Evolutionary conservation across 2,888 invertebrate genomes (phyloP), one percentile per base, ranked within the genome.

Genomic region (Anoncus sp.): DNA sequence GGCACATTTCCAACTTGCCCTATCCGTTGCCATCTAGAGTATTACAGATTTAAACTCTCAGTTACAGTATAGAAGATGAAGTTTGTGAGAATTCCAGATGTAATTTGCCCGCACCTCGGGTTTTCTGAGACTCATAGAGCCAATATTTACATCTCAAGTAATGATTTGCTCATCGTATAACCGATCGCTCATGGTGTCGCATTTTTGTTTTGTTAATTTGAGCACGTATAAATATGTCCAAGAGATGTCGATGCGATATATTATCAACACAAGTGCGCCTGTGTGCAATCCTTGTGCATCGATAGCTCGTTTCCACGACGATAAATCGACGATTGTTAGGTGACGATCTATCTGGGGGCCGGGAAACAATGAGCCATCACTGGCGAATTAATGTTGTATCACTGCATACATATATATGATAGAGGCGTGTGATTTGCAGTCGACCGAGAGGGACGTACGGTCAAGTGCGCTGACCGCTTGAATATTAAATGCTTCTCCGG

Each of bases 311-410:
- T 81, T 71, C 65, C 12, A 20, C 53, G 63, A 5, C 75, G 79
- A 84, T 82, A 84, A 85, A 84, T 84, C 83, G 82, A 82, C 82
- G 82, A 72, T 71, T 82, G 85, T 85, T 82, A 31, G 45, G 67
- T 38, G 49, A 49, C 51, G 55, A 51, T 53, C 40, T 53, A 82
- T 82, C 81, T 60, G 75, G 53, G 72, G 60, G 31, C 75, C 59
- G 66, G 81, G 75, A 80, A 85, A 88, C 87, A 85, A 87, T 87
- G 80, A 85, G 83, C 82, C 75, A 82, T 85, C 83, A 78, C 18
- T 59, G 24, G 45, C 57, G 80, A 55, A 81, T 83, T 85, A 86
- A 87, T 86, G 65, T 55, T 60, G 66, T n/a, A 38, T 53, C 20
- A 40, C 31, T 55, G 31, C 60, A 40, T 43, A 51, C 27, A 16